Evolutionary conservation across 2,888 invertebrate species (phyloP), one percentile per base, ranked within the genome.

Genomic region (Mantis religiosa): DNA sequence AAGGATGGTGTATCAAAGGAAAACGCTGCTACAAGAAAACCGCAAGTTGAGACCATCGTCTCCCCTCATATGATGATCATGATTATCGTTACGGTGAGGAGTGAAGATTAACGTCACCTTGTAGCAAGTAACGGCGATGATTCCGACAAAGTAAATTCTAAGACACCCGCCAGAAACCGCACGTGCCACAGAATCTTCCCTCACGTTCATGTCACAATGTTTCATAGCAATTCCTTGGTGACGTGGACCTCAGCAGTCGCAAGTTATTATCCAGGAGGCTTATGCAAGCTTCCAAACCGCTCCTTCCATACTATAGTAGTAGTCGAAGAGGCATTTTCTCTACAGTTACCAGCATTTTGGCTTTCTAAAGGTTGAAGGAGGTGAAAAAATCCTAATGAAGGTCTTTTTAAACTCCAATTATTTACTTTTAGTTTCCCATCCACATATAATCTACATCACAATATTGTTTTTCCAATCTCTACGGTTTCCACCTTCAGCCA

Each of bases 71-170:
- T 34, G 87, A 82, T 87, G 87, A 87, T 87, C 28, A 54, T 71
- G 54, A 54, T 54, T 54, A 54, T 54, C 54, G 54, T 71, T 71
- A 71, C 54, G 54, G 86, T 30, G 86, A 86, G 25, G 86, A 87
- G 34, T n/a, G 27, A 82, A 87, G 87, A 87, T 87, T 87, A 87
- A 82, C 87, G 82, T 82, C 87, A 82, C 87, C 87, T 82, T 87
- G 27, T 87, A 81, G 9, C 81, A 86, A 81, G 71, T 71, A 86
- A 86, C 25, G 71, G 71, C 86, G 82, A 87, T 87, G 82, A 82
- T 82, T 82, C 82, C 82, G 82, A 87, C 87, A 87, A 87, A 87
- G 87, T 82, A 71, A 71, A 71, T 71, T 71, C 54, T 71, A 71
- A 71, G 54, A 71, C 54, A 71, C 54, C 54, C 54, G 54, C 54